A percentile compares a stretch with the other conserved stretches of the same genome.
These are phyloP conservation scores for Liodrosophila aerea DNA, from an alignment of 2,888 invertebrate genomes.

Conservation along the genomic window DNA sequence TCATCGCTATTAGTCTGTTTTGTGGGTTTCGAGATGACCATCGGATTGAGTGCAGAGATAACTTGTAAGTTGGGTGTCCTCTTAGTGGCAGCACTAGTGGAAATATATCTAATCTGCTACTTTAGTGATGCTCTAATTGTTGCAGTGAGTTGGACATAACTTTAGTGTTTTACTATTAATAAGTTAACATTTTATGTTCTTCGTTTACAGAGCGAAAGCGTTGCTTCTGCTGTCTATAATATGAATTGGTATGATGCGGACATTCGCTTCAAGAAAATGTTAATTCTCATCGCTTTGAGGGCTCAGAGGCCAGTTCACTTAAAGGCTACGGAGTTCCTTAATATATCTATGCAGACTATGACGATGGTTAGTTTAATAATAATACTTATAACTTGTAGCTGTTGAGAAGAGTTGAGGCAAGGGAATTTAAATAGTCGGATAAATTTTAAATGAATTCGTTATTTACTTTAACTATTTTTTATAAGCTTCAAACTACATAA, in stretches of 20 bases:
- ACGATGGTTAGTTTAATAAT: too few relatives aligned
- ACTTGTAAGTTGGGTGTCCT: constrained; percentile 60
- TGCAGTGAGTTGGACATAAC: constrained; percentile 52
- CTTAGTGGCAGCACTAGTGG: constrained; percentile 58
- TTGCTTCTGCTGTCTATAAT: constrained; percentile 58
- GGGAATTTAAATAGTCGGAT: too few relatives aligned
- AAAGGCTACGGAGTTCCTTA: constrained; percentile 61
- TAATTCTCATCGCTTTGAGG: constrained; percentile 58
- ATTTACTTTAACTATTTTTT: too few relatives aligned
- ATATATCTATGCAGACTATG: constrained; percentile 67
- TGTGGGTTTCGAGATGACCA: constrained; percentile 76
- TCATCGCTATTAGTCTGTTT: constrained; percentile 79
- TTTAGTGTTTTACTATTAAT: too few relatives aligned
- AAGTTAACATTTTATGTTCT: too few relatives aligned
- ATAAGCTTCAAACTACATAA: too few relatives aligned
- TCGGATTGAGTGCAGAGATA: constrained; percentile 48
- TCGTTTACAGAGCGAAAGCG: constrained; percentile 52
- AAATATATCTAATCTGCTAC: constrained; percentile 75
- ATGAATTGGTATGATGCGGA: constrained; percentile 61
- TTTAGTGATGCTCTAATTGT: constrained; percentile 68
- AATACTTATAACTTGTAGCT: too few relatives aligned
- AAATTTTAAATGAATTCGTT: too few relatives aligned
- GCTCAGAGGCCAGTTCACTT: constrained; percentile 63
- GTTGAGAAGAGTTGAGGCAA: too few relatives aligned
- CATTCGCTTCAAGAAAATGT: constrained; percentile 56